Evolutionary conservation across 2,888 invertebrate genomes (phyloP).

Genomic region (Eledona agricola): DNA sequence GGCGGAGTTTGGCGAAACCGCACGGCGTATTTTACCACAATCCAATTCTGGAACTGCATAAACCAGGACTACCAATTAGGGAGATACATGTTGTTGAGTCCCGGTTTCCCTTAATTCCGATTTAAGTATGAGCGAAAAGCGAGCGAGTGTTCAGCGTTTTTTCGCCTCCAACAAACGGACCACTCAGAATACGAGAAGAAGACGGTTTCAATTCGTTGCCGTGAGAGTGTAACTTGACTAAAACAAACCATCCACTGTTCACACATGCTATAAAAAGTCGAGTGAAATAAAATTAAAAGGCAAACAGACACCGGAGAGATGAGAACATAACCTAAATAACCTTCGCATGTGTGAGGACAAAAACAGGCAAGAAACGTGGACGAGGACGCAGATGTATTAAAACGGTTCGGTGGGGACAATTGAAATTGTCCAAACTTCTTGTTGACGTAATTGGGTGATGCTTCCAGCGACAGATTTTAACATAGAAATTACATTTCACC

Average conservation of each 20-base stretch:
- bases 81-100: too few relatives aligned
- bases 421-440: constrained; percentile 22
- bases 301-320: constrained; percentile 47
- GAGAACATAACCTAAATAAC: constrained; percentile 46
- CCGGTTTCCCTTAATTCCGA: too few relatives aligned
- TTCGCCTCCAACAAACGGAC: constrained; percentile 39
- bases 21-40: constrained; percentile 62
- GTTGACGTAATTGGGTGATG: constrained; percentile 1
- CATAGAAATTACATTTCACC: too few relatives aligned
- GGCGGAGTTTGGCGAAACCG: constrained; percentile 61
- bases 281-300: constrained; percentile 41
- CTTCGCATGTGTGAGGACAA: constrained; percentile 39
- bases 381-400: constrained; percentile 21
- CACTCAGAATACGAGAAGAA: constrained; percentile 43
- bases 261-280: constrained; percentile 37
- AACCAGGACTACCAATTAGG: constrained; percentile 62
- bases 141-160: too few relatives aligned
- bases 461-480: too few relatives aligned
- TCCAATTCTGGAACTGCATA: constrained; percentile 63
- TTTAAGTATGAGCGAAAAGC: too few relatives aligned
- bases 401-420: constrained; percentile 6
- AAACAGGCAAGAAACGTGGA: constrained; percentile 7
- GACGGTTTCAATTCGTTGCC: constrained; percentile 45
- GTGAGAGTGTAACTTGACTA: constrained; percentile 41
- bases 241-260: constrained; percentile 47